phyloP scores from a whole-genome alignment of 2,888 invertebrate genomes.

The Rhagophthalmus giganteus region DNA sequence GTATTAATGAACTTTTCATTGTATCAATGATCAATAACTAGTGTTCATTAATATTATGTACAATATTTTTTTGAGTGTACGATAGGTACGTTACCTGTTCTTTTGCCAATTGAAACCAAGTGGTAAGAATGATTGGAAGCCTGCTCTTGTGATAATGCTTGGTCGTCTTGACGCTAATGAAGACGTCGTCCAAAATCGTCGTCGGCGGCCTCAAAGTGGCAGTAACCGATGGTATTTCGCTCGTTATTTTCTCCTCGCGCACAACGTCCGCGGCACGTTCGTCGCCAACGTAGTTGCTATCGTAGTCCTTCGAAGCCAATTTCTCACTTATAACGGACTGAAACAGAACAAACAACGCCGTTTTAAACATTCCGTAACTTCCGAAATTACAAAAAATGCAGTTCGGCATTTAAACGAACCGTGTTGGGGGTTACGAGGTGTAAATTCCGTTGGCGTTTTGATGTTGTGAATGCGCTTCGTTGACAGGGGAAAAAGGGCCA shows the following conservation, averaged over 20 bases:
- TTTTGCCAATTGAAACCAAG: constrained; percentile 93
- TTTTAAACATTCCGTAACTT: not conserved
- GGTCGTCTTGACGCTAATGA: constrained; percentile 95
- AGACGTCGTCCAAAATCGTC: constrained; percentile 81
- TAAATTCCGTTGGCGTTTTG: no score
- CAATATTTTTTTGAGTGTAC: not conserved
- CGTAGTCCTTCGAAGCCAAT: constrained; percentile 41
- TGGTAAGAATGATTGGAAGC: constrained; percentile 84
- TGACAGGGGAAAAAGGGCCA: no score
- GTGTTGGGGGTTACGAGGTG: no score
- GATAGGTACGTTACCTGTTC: constrained; percentile 71
- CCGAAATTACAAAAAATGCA: no score
- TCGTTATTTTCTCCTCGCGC: constrained; percentile 29
- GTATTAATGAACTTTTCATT: no score
- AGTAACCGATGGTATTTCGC: constrained; percentile 47
- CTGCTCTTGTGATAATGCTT: constrained; percentile 83
- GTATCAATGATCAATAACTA: no score
- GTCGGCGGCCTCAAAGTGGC: constrained; percentile 62
- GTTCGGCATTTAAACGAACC: not conserved
- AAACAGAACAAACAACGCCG: constrained; percentile 34
- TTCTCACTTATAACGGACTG: constrained; percentile 44
- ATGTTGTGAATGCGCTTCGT: no score
- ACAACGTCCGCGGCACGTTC: constrained; percentile 33
- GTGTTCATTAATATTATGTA: not conserved
- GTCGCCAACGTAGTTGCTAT: constrained; percentile 42